Evolutionary conservation across 2,113 vertebrate genomes (phyloP).

Genomic region (Pituophis catenifer): DNA sequence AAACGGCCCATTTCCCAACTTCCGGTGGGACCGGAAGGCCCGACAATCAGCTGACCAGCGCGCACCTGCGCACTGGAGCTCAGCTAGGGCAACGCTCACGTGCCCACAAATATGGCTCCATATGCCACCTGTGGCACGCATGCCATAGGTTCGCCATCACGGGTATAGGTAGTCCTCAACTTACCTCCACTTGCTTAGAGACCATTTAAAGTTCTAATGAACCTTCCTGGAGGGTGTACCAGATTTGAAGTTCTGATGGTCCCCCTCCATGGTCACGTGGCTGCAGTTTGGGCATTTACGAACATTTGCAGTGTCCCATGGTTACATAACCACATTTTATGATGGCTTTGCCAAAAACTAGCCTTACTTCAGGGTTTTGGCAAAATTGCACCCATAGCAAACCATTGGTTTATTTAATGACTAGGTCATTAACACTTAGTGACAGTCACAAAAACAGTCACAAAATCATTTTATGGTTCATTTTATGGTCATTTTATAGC

Average conservation of each 20-base stretch:
- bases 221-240: neutral
- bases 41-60: too few species aligned
- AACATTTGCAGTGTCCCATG: neutral
- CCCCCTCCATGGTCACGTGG: neutral
- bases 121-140: too few species aligned
- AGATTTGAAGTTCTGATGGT: neutral
- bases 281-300: neutral
- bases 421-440: too few species aligned
- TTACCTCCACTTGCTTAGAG: neutral
- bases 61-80: too few species aligned
- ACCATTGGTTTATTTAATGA: neutral
- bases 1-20: too few species aligned
- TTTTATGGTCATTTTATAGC: neutral
- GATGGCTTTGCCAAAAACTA: neutral
- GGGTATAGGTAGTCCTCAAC: too few species aligned
- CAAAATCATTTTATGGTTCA: neutral
- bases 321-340: neutral
- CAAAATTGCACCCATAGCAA: neutral
- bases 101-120: too few species aligned
- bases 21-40: too few species aligned
- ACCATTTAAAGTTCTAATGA: neutral
- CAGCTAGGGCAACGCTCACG: too few species aligned
- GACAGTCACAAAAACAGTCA: too few species aligned
- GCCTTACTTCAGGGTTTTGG: neutral
- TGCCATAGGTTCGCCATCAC: too few species aligned